phyloP scores from a whole-genome alignment of 2,113 vertebrate species.

The Elephantulus edwardii region DNA sequence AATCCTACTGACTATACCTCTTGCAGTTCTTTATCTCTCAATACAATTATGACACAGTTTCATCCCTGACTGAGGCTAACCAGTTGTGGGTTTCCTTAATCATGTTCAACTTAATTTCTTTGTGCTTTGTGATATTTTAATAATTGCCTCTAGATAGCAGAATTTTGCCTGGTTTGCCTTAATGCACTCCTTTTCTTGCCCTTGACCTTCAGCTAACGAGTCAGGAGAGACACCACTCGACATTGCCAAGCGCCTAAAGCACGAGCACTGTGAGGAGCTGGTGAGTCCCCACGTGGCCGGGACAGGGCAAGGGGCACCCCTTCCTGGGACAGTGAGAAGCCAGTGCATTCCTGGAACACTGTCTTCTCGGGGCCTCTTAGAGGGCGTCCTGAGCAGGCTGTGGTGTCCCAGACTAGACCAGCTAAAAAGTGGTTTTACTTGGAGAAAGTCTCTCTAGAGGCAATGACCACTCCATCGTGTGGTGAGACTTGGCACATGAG shows the following conservation, averaged over 20 bases:
- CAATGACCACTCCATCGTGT: fast-evolving
- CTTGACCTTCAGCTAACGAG: conserved; percentile 89
- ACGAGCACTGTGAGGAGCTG: conserved; percentile 94
- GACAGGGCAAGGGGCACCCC: fast-evolving
- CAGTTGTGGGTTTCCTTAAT: fast-evolving
- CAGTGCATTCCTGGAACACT: neutral
- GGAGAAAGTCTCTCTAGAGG: neutral
- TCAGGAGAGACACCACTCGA: conserved; percentile 94
- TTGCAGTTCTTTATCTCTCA: too few relatives aligned
- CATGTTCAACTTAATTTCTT: fast-evolving
- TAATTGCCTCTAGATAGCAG: fast-evolving
- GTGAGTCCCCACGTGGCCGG: conserved; percentile 80
- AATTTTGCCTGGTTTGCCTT: fast-evolving
- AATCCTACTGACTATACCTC: fast-evolving
- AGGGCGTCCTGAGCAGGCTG: neutral
- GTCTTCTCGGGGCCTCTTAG: neutral
- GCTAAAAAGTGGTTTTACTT: neutral
- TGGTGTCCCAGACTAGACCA: neutral
- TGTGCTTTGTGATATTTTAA: too few relatives aligned
- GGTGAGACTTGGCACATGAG: neutral
- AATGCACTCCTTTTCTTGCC: conserved; percentile 37
- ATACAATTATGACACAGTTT: fast-evolving
- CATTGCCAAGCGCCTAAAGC: conserved; percentile 91
- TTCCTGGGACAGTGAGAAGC: neutral
- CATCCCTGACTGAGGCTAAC: fast-evolving